A percentile compares a stretch with the other conserved stretches of the same genome.
Evolutionary conservation across 2,113 vertebrate species (phyloP).

Genomic region (Eira barbara): DNA sequence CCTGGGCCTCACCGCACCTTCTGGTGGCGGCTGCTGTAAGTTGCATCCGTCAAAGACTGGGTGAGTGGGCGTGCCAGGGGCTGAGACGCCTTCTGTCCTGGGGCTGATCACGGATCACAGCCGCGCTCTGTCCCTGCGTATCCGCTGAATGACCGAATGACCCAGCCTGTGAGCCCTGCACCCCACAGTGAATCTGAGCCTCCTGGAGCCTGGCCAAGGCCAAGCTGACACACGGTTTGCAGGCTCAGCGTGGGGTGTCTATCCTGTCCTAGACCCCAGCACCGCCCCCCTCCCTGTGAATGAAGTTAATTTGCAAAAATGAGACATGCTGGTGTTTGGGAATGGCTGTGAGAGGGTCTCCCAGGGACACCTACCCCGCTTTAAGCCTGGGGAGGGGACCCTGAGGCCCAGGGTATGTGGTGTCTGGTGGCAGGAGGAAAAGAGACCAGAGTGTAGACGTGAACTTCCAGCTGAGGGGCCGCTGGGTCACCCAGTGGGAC

Average conservation of each 20-base stretch:
- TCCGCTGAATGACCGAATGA: rapidly evolving
- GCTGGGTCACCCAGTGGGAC: rapidly evolving
- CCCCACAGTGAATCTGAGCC: not conserved
- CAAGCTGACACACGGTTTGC: not conserved
- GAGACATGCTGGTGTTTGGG: not conserved
- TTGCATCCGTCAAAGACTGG: not conserved
- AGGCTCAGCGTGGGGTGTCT: not conserved
- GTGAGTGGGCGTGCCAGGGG: not conserved
- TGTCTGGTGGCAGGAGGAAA: not conserved
- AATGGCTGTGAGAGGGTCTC: rapidly evolving
- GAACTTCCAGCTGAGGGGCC: not conserved
- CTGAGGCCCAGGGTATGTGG: not conserved
- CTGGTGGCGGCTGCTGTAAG: not conserved
- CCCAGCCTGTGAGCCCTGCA: not conserved
- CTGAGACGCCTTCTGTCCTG: not conserved
- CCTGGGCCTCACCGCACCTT: rapidly evolving
- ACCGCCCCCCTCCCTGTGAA: not conserved
- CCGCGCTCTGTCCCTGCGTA: rapidly evolving
- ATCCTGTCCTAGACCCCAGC: not conserved
- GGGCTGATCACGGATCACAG: no score
- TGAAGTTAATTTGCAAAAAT: not conserved
- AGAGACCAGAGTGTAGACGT: not conserved
- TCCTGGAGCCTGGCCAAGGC: not conserved
- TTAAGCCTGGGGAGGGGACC: not conserved
- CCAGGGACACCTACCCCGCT: not conserved